A percentile compares a stretch with the other conserved stretches of the same genome.
phyloP scores from a whole-genome alignment of 2,888 invertebrate genomes.

The Drosophila phalerata region DNA sequence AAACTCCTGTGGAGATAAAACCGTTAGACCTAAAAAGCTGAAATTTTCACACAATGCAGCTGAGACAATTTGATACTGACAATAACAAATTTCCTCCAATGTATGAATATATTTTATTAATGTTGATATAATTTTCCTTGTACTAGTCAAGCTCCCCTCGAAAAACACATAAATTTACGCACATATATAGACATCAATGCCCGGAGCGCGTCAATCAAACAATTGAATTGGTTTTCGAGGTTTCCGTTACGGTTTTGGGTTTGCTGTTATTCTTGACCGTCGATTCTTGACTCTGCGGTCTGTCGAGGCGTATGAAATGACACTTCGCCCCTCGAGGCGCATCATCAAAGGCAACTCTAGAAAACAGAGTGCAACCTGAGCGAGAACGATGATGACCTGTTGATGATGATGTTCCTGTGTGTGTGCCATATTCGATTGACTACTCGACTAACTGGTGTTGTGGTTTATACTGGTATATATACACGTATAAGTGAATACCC shows the following conservation, averaged over 20 bases:
- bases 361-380: constrained; percentile 1
- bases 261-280: constrained; percentile 32
- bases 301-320: constrained; percentile 29
- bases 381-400: constrained; percentile 39
- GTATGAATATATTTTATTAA: too few relatives aligned
- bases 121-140: too few relatives aligned
- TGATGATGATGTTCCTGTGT: constrained; percentile 28
- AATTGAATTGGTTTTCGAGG: constrained; percentile 70
- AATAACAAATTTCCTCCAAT: too few relatives aligned
- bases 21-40: too few relatives aligned
- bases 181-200: constrained; percentile 16
- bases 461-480: constrained; percentile 25
- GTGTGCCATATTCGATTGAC: constrained; percentile 65
- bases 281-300: constrained; percentile 45
- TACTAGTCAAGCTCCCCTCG: constrained; percentile 20
- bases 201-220: constrained; percentile 57
- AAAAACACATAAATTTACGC: not conserved
- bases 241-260: constrained; percentile 48
- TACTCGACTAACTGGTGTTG: constrained; percentile 51
- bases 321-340: constrained; percentile 4
- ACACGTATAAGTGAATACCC: constrained; percentile 18
- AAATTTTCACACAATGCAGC: too few relatives aligned
- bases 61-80: too few relatives aligned
- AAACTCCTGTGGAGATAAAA: too few relatives aligned
- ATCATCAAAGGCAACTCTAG: constrained; percentile 17